Evolutionary conservation across 2,113 vertebrate genomes (phyloP).

Genomic region (Cottus gobio): DNA sequence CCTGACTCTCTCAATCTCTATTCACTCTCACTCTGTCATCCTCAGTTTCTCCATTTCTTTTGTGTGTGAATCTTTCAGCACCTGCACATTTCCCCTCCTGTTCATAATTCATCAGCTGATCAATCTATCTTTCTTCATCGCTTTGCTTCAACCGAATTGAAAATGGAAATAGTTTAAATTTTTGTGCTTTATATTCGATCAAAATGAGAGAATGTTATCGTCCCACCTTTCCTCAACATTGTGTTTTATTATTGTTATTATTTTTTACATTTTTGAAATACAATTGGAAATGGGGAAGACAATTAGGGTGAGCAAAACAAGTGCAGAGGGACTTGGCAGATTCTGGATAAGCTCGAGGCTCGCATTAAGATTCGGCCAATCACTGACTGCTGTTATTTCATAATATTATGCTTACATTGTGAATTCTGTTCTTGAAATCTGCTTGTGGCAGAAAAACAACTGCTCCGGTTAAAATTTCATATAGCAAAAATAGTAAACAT

Average conservation of each 20-base stretch:
- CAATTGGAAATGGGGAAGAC: background rate
- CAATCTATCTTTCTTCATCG: constrained; percentile 17
- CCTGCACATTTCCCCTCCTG: constrained; percentile 16
- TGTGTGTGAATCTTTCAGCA: constrained; percentile 29
- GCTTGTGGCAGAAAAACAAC: constrained; percentile 55
- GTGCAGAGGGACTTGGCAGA: background rate
- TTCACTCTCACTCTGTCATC: constrained; percentile 42
- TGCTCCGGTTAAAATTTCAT: constrained; percentile 22
- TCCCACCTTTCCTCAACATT: background rate
- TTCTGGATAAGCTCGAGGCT: constrained; percentile 1
- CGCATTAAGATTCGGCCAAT: constrained; percentile 32
- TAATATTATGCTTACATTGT: constrained; percentile 46
- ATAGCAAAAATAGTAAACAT: constrained; percentile 59
- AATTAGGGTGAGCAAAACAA: constrained; percentile 37
- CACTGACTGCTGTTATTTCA: constrained; percentile 22
- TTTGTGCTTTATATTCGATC: background rate
- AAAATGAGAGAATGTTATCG: constrained; percentile 6
- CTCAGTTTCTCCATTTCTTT: constrained; percentile 30
- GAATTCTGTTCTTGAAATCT: constrained; percentile 24
- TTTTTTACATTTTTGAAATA: constrained; percentile 17
- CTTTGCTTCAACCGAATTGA: background rate
- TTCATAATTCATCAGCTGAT: constrained; percentile 49
- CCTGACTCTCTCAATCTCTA: constrained; percentile 52
- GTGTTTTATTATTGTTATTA: constrained; percentile 4
- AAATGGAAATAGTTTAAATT: constrained; percentile 4